Evolutionary conservation across 2,113 vertebrate genomes (phyloP).

Genomic region (Epinephelus cyanopodus): DNA sequence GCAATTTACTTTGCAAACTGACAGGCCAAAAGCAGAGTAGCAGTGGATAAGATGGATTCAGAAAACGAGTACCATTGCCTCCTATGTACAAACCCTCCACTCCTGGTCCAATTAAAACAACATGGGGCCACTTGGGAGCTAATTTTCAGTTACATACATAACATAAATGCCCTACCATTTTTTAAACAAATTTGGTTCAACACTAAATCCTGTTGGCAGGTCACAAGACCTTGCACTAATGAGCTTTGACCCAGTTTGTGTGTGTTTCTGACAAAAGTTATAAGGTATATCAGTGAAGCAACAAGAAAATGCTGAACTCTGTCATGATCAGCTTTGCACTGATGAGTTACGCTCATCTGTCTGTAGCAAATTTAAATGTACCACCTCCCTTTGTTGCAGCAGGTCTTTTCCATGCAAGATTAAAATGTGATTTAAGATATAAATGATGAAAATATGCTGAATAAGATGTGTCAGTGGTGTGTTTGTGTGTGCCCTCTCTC

Average conservation of each 20-base stretch:
- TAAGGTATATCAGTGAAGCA: background rate
- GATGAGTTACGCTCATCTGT: background rate
- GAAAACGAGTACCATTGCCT: background rate
- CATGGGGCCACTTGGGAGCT: background rate
- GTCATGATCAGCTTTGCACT: background rate
- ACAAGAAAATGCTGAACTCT: background rate
- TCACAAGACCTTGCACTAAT: background rate
- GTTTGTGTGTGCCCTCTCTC: conserved; percentile 5
- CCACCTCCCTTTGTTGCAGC: background rate
- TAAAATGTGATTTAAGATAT: background rate
- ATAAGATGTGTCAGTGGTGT: background rate
- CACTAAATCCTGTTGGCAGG: background rate
- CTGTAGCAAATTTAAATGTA: background rate
- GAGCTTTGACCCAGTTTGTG: background rate
- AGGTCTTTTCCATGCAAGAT: background rate
- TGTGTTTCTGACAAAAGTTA: conserved; percentile 6
- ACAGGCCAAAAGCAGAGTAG: background rate
- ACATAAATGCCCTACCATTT: background rate
- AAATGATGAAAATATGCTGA: background rate
- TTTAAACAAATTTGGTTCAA: conserved; percentile 4
- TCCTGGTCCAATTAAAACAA: conserved; percentile 6
- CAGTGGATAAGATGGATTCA: background rate
- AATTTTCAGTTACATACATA: background rate
- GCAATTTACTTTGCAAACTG: conserved; percentile 5
- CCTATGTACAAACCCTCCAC: background rate